Evolutionary conservation across 2,113 vertebrate species (phyloP).

Genomic region (Synodontis membranacea): DNA sequence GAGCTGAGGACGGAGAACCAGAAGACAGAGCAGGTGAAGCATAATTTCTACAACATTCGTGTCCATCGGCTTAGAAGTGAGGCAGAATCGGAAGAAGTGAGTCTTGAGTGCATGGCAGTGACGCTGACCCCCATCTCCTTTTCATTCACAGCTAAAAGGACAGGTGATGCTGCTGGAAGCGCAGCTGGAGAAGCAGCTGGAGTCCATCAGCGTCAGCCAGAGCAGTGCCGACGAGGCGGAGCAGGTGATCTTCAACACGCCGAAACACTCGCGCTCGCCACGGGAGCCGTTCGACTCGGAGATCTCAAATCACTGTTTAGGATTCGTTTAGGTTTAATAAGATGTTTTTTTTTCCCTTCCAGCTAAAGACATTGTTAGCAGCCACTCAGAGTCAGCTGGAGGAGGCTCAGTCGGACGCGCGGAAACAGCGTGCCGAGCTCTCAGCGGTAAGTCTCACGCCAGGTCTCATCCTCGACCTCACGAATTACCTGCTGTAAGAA

Average conservation of each 20-base stretch:
- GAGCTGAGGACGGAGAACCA: slow-evolving; percentile 74
- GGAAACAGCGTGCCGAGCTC: slow-evolving; percentile 80
- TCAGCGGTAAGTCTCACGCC: slow-evolving; percentile 69
- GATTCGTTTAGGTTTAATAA: not conserved
- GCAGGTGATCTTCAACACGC: slow-evolving; percentile 57
- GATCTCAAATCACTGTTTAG: no score
- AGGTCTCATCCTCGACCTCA: not conserved
- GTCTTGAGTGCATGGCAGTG: not conserved
- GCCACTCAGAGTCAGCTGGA: slow-evolving; percentile 79
- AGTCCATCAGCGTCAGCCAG: slow-evolving; percentile 74
- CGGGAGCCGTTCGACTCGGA: not conserved
- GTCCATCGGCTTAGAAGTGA: not conserved
- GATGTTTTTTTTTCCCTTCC: not conserved
- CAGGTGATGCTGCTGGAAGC: slow-evolving; percentile 79
- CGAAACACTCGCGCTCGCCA: not conserved
- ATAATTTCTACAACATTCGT: not conserved
- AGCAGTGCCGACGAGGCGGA: slow-evolving; percentile 78
- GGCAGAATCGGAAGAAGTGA: not conserved
- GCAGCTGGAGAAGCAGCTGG: slow-evolving; percentile 83
- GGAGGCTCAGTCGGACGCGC: slow-evolving; percentile 73
- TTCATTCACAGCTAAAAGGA: slow-evolving; percentile 73
- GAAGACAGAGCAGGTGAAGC: slow-evolving; percentile 58
- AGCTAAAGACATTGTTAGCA: slow-evolving; percentile 79
- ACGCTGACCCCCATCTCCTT: not conserved
- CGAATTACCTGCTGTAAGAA: not conserved